Evolutionary conservation across 2,888 invertebrate genomes (phyloP).

Genomic region (Lasioglossum malachurum): DNA sequence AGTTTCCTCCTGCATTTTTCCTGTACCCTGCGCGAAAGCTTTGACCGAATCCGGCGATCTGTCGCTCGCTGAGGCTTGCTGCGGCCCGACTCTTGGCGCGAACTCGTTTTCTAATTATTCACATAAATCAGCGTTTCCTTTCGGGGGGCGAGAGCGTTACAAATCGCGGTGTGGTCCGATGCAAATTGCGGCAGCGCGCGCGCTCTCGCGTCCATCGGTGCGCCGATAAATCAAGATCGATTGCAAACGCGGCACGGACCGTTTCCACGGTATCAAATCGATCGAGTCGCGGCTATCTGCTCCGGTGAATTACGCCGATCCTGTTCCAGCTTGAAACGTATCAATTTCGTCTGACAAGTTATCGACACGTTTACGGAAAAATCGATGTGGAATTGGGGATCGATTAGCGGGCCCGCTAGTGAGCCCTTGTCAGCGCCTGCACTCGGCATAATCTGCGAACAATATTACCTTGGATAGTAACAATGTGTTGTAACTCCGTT

Average conservation of each 20-base stretch:
- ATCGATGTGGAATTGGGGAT: neutral
- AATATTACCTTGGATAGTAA: neutral
- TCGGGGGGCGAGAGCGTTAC: constrained; percentile 29
- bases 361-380: constrained; percentile 38
- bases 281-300: constrained; percentile 43
- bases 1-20: neutral
- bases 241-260: constrained; percentile 41
- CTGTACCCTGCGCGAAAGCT: neutral
- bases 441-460: neutral
- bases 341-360: constrained; percentile 45
- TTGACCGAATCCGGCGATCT: neutral
- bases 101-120: constrained; percentile 53
- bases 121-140: constrained; percentile 43
- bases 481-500: neutral
- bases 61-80: constrained; percentile 15
- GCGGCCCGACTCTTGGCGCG: neutral
- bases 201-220: constrained; percentile 38
- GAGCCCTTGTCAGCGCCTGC: neutral
- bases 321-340: constrained; percentile 36
- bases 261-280: constrained; percentile 43
- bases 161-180: constrained; percentile 52
- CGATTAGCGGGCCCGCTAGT: neutral
- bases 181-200: constrained; percentile 45
- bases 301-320: constrained; percentile 37
- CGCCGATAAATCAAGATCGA: constrained; percentile 58